phyloP scores from a whole-genome alignment of 2,113 vertebrate genomes.

The Taxidea taxus region DNA sequence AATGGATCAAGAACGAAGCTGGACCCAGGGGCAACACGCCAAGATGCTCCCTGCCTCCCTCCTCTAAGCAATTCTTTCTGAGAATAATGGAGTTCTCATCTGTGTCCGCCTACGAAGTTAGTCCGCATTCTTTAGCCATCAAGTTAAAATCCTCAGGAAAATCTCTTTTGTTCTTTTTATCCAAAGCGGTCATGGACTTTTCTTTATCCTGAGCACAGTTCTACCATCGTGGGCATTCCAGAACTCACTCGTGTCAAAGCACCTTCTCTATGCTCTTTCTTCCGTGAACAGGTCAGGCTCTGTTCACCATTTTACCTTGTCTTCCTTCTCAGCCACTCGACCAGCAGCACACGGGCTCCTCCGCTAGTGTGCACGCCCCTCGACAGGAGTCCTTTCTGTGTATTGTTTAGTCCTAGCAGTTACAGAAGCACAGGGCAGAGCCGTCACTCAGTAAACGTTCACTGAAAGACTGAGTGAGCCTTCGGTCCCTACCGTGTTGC shows the following conservation, averaged over 20 bases:
- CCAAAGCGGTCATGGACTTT: background rate
- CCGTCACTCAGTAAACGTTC: fast-evolving
- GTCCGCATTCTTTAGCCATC: background rate
- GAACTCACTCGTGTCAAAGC: too few species aligned
- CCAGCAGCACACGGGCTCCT: too few species aligned
- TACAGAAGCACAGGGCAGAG: background rate
- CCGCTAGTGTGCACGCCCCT: too few species aligned
- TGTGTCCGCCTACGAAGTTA: background rate
- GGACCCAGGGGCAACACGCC: background rate
- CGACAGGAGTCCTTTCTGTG: fast-evolving
- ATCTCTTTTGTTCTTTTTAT: background rate
- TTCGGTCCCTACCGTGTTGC: background rate
- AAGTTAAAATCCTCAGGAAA: background rate
- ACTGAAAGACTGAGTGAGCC: background rate
- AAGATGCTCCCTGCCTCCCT: background rate
- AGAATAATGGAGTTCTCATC: background rate
- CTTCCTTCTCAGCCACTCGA: background rate
- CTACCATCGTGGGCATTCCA: background rate
- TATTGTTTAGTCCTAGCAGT: background rate
- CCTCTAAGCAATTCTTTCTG: background rate
- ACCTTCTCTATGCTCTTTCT: too few species aligned
- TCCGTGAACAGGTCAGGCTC: too few species aligned
- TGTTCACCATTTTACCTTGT: background rate
- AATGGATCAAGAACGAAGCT: background rate
- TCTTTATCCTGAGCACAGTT: background rate